These are phyloP conservation scores for Dicentrarchus labrax DNA, from an alignment of 2,113 vertebrate genomes.

Conservation along the genomic window DNA sequence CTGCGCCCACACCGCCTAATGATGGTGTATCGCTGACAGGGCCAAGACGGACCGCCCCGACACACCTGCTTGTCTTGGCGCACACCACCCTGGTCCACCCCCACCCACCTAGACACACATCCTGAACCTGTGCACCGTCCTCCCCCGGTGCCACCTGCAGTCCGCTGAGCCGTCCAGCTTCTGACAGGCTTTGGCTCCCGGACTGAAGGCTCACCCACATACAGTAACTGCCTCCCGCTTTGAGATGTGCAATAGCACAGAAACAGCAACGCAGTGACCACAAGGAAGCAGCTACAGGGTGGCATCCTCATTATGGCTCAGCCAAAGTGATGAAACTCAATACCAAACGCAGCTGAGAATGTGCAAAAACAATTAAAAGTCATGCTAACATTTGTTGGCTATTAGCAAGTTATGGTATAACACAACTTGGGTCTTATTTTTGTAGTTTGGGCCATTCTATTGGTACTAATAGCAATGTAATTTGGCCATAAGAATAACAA, in stretches of 20 bases:
- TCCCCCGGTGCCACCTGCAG: constrained; percentile 19
- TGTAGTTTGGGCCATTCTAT: not conserved
- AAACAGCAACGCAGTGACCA: constrained; percentile 56
- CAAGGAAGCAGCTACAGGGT: constrained; percentile 45
- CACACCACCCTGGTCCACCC: constrained; percentile 53
- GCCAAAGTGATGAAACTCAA: constrained; percentile 74
- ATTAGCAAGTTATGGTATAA: not conserved
- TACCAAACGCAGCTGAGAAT: constrained; percentile 52
- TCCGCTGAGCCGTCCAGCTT: constrained; percentile 20
- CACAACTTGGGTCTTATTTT: constrained; percentile 15
- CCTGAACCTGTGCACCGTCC: constrained; percentile 30
- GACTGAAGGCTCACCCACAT: constrained; percentile 30
- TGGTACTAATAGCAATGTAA: not conserved
- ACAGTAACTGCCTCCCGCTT: constrained; percentile 17
- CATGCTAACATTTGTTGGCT: constrained; percentile 7
- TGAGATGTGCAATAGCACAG: constrained; percentile 52
- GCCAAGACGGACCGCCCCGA: constrained; percentile 86
- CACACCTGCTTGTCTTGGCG: constrained; percentile 93
- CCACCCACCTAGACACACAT: constrained; percentile 47
- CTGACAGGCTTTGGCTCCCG: constrained; percentile 26
- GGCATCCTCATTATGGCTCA: constrained; percentile 65
- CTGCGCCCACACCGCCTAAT: constrained; percentile 95
- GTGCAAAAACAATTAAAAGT: constrained; percentile 50
- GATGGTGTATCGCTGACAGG: constrained; percentile 92
- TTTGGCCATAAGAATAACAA: not conserved